Conservation (phyloP, 2,888 invertebrate species). For the Temnothorax unifasciatus region DNA sequence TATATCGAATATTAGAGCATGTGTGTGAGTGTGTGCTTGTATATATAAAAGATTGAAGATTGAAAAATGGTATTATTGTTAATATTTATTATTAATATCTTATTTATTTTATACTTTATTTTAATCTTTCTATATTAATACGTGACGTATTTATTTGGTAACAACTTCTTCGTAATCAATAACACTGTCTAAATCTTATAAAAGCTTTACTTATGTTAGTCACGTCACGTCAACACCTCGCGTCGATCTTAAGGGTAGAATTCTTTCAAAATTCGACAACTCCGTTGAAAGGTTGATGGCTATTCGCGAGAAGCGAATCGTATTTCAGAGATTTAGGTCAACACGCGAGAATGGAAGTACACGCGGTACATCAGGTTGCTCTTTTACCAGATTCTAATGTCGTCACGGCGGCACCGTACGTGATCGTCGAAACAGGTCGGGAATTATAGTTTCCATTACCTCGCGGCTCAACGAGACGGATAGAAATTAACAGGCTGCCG, state of each 20-base stretch:
- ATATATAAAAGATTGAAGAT: not conserved
- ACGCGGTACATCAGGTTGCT: constrained; percentile 21
- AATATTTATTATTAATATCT: not conserved
- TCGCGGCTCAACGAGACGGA: constrained; percentile 32
- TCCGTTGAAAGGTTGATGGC: constrained; percentile 7
- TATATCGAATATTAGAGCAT: not conserved
- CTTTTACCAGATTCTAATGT: constrained; percentile 35
- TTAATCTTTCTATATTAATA: not conserved
- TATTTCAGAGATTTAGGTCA: constrained; percentile 35
- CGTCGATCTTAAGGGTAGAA: not conserved
- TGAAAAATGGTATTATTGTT: not conserved
- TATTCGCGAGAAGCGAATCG: constrained; percentile 13
- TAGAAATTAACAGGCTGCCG: constrained; percentile 47
- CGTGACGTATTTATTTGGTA: not conserved
- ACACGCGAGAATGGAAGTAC: constrained; percentile 10
- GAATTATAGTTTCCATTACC: constrained; percentile 63
- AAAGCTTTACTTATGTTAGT: not conserved
- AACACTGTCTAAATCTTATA: not conserved
- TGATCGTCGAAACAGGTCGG: constrained; percentile 46
- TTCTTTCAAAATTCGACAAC: constrained; percentile 31
- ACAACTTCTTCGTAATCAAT: constrained; percentile 3
- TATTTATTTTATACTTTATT: not conserved
- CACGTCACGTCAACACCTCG: not conserved
- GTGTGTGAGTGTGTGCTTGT: no score
- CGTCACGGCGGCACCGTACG: constrained; percentile 31